Percentiles rank a stretch among this genome's conserved stretches.
Evolutionary conservation across 1,140 invertebrate species (phyloP).

Genomic region (Papilio glaucus): DNA sequence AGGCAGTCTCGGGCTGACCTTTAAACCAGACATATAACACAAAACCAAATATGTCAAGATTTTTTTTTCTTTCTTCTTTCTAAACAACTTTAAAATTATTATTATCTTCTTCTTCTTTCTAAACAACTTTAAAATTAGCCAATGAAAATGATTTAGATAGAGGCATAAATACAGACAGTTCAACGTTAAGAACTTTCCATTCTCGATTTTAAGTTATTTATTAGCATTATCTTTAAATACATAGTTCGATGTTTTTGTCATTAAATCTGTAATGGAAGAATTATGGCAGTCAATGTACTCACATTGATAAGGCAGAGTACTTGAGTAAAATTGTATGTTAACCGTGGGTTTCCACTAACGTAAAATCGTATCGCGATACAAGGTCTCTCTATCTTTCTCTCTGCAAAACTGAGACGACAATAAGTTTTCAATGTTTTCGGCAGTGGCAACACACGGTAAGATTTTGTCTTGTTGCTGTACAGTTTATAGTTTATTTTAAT

Average conservation of each 20-base stretch:
- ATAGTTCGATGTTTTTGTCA: not conserved
- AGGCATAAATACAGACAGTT: not conserved
- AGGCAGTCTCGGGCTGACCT: too few species aligned
- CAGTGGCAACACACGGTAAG: too few species aligned
- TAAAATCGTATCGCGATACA: not conserved
- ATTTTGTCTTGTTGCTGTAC: too few species aligned
- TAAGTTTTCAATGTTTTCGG: too few species aligned
- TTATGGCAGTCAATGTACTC: not conserved
- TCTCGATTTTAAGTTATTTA: not conserved
- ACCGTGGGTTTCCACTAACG: too few species aligned
- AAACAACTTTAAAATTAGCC: not conserved
- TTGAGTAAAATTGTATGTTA: too few species aligned
- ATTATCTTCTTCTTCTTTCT: not conserved
- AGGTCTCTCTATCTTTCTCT: not conserved
- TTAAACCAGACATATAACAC: too few species aligned
- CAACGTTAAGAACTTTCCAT: not conserved
- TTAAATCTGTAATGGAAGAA: not conserved
- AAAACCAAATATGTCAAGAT: too few species aligned
- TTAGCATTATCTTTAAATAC: not conserved
- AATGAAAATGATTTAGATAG: not conserved
- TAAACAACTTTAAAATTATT: not conserved
- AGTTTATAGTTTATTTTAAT: too few species aligned
- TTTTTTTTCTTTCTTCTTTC: too few species aligned
- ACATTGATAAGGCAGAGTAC: not conserved
- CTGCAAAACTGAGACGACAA: too few species aligned